Base-by-base conservation (phyloP, 2,888 invertebrate genomes). In the Lycophotia porphyrea region DNA sequence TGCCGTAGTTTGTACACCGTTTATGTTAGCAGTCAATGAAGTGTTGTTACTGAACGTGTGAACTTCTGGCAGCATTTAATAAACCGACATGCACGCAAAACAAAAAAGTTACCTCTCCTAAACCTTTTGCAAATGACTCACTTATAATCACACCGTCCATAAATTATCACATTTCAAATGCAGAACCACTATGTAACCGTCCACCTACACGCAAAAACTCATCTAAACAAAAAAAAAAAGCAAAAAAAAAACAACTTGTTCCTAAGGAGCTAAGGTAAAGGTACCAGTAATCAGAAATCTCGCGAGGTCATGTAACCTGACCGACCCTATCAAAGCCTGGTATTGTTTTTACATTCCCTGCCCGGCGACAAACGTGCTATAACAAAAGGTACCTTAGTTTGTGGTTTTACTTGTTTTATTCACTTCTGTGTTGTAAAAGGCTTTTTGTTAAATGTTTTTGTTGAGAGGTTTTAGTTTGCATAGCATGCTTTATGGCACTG, bases 261-360 rank as follows among this genome's bases (percentile, higher is more conserved):
- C 24, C 55, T 52, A 60, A 31, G 64, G 49, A 13, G 11, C 55
- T 52, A 52, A 36, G 64, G 49, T 64, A 42, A 64, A 42, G n/a
- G 47, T n/a, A 44, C 42, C 21, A 34, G 60, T 60, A 64, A 82
- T 60, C 63, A 55, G 42, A 66, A 70, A 76, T 72, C 63, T 67
- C 39, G 55, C 18, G 64, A 80, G 60, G 77, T 83, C 83, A 77
- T 60, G 77, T 55, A 74, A 83, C 71, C 52, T 52, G 73, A 77
- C 52, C 55, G 68, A 74, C 80, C 80, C 74, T 71, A 80, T 74
- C 73, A 76, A 34, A 47, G 24, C 60, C 18, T 13, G 70, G 18
- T 78, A 85, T 88, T 88, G 88, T 89, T 90, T 86, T 81, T 81
- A 68, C 44, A 65, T 80, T 85, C 81, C 78, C 85, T 78, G 85